phyloP scores from a whole-genome alignment of 1,140 invertebrate species.

The Armadillidium nasatum region DNA sequence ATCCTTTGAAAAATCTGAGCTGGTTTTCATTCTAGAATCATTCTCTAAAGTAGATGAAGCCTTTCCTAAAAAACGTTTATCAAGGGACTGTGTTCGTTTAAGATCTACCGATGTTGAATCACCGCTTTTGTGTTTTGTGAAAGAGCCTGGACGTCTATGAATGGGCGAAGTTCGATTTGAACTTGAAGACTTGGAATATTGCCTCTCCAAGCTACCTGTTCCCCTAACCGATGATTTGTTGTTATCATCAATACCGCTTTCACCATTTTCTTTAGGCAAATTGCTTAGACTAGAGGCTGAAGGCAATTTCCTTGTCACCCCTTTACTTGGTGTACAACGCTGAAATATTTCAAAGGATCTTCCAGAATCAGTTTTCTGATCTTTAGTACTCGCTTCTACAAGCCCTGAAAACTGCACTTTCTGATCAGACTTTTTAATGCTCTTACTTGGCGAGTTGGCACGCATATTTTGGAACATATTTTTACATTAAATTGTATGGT shows the following conservation, averaged over 20 bases:
- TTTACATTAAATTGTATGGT: not conserved
- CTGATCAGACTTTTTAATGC: not conserved
- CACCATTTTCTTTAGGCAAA: not conserved
- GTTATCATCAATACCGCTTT: not conserved
- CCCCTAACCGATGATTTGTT: not conserved
- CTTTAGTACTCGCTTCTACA: not conserved
- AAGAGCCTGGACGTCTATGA: not conserved
- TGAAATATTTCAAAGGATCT: not conserved
- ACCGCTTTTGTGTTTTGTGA: not conserved
- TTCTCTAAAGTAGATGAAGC: not conserved
- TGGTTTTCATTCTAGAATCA: not conserved
- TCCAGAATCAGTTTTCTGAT: not conserved
- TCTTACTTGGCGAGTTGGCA: not conserved
- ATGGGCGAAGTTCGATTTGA: conserved; percentile 3
- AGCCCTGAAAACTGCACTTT: not conserved
- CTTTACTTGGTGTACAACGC: not conserved
- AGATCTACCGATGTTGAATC: not conserved
- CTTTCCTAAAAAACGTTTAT: not conserved
- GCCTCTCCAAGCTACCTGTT: not conserved
- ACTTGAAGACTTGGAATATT: not conserved
- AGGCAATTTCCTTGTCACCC: not conserved
- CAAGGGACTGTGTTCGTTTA: conserved; percentile 1
- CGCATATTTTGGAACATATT: not conserved
- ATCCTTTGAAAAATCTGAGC: not conserved
- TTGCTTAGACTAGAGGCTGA: not conserved